Evolutionary conservation across 2,888 invertebrate species (phyloP), one percentile per base, ranked within the genome.

Genomic region (Scaptomyza tumidula): DNA sequence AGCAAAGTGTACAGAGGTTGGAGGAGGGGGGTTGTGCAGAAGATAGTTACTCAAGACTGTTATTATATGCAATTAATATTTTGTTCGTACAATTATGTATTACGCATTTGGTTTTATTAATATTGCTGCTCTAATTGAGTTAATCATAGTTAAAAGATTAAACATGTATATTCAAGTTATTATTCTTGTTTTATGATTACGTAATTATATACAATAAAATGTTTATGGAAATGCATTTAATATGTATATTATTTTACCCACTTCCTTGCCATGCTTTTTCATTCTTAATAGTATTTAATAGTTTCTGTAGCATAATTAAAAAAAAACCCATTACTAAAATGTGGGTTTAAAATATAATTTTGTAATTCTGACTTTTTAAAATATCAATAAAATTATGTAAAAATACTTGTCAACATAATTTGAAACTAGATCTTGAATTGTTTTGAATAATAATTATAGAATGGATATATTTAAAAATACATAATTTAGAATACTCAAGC

Each of bases 31-130:
- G n/a, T n/a, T n/a, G n/a, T n/a, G n/a, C n/a, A 2, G 29, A 16
- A 45, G 16, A 33, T 24, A 10, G 9, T 49, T n/a, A 43, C 37
- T 49, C 35, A 35, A 44, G n/a, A 27, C 39, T 37, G 50, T 43
- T 43, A 33, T 75, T 75, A 55, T 46, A 59, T 35, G 19, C 37
- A 50, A 50, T 50, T 50, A 41, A 41, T 41, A 41, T 41, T 41
- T 41, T 16, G 10, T 41, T 16, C 19, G 37, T 39, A 39, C 9
- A 39, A 39, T 9, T 16, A 39, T 16, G 9, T 3, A 7, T 16
- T 39, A 39, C n/a, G 14, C 14, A 7, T 16, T 14, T 7, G 9
- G 39, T 16, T 4, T 14, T 14, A 39, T 14, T 14, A 39, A 39
- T 39, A 39, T 39, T 39, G 39, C 14, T 14, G 39, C 39, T 35